Conservation (phyloP, 1,140 invertebrate species). For the Armadillidium nasatum region DNA sequence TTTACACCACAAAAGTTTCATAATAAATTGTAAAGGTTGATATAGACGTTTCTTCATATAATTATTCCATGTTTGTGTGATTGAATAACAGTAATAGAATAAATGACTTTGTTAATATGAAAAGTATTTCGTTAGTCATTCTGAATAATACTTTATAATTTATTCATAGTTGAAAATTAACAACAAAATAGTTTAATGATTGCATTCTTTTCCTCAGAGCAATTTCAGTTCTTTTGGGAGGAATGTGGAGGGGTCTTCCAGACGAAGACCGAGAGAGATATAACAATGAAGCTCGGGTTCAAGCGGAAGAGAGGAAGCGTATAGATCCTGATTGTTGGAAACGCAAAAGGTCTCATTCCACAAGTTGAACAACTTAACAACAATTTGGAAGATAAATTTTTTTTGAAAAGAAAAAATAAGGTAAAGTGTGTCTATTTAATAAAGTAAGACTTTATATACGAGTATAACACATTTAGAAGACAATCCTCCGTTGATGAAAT, state of each 20-base stretch:
- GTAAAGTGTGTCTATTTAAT: no score
- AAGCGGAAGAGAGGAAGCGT: conserved; percentile 56
- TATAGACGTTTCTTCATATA: no score
- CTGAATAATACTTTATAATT: not conserved
- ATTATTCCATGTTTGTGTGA: not conserved
- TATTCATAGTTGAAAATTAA: not conserved
- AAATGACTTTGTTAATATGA: no score
- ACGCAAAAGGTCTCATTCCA: conserved; percentile 52
- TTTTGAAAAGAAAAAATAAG: no score
- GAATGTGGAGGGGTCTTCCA: conserved; percentile 54
- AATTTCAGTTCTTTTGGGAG: conserved; percentile 57
- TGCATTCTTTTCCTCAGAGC: conserved; percentile 49
- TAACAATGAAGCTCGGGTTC: conserved; percentile 51
- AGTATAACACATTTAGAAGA: no score
- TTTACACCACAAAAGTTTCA: no score
- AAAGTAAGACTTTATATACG: no score
- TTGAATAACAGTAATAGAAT: not conserved
- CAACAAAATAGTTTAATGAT: not conserved
- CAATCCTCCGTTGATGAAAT: no score
- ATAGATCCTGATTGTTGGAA: conserved; percentile 60
- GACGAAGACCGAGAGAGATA: conserved; percentile 51
- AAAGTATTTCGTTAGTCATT: not conserved
- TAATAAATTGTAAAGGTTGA: no score
- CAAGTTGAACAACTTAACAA: conserved; percentile 35
- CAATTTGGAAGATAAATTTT: no score